Conservation (phyloP, 2,113 vertebrate species). For the Gasterosteus aculeatus region DNA sequence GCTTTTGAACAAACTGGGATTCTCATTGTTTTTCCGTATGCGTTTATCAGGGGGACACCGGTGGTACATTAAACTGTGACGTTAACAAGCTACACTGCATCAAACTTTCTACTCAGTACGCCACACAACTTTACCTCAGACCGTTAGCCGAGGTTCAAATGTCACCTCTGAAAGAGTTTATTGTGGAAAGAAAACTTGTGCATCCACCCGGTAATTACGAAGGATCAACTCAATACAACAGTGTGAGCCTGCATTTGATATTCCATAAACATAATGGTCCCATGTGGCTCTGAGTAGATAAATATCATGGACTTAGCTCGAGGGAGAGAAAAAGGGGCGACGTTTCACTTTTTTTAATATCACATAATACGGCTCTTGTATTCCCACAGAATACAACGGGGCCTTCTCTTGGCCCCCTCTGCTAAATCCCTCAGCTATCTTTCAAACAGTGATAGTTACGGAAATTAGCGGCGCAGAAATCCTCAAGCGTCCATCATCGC, state of each 20-base stretch:
- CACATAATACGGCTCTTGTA: constrained; percentile 94
- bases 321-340: constrained; percentile 74
- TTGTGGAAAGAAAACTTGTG: constrained; percentile 64
- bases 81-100: constrained; percentile 23
- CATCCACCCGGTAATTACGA: constrained; percentile 65
- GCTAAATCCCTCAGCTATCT: constrained; percentile 92
- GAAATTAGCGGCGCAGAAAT: constrained; percentile 98
- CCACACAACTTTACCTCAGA: constrained; percentile 59
- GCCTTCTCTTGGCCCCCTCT: constrained; percentile 77
- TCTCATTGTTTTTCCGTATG: constrained; percentile 9
- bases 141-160: constrained; percentile 68
- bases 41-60: constrained; percentile 19
- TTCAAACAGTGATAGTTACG: constrained; percentile 98
- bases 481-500: constrained; percentile 92
- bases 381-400: constrained; percentile 83
- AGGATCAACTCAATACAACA: constrained; percentile 59
- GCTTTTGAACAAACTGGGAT: constrained; percentile 18
- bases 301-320: constrained; percentile 72
- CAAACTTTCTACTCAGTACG: constrained; percentile 28
- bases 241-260: constrained; percentile 68
- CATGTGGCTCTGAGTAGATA: constrained; percentile 77
- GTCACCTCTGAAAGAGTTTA: constrained; percentile 66
- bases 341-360: constrained; percentile 80
- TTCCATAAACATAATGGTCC: constrained; percentile 80
- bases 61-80: constrained; percentile 41